phyloP scores from a whole-genome alignment of 2,113 vertebrate species.

The Gulo gulo region DNA sequence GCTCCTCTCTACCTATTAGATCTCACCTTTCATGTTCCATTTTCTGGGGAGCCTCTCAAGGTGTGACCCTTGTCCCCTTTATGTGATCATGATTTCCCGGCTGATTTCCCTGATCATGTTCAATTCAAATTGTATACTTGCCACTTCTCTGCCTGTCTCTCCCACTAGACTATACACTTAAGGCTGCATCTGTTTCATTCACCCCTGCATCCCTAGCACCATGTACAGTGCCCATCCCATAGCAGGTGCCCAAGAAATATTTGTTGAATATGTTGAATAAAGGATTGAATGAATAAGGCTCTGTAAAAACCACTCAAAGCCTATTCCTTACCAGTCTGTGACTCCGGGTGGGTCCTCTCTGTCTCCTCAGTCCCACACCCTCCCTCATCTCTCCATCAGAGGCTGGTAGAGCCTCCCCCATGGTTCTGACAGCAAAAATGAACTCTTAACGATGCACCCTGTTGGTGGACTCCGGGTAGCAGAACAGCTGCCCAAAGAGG shows the following conservation, averaged over 20 bases:
- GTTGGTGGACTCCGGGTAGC: too few species aligned
- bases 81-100: not conserved
- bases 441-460: not conserved
- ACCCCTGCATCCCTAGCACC: too few species aligned
- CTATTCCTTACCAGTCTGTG: not conserved
- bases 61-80: not conserved
- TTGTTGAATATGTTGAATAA: not conserved
- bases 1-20: not conserved
- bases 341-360: not conserved
- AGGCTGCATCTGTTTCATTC: not conserved
- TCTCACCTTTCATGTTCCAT: not conserved
- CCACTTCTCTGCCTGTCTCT: not conserved
- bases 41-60: not conserved
- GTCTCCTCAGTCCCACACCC: too few species aligned
- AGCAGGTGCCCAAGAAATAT: not conserved
- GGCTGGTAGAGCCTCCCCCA: not conserved
- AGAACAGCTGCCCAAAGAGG: not conserved
- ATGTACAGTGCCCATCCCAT: not conserved
- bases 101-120: not conserved
- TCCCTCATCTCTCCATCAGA: not conserved
- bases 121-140: not conserved
- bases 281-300: not conserved
- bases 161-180: not conserved
- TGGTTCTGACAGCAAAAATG: not conserved
- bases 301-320: not conserved